Percentiles rank a stretch among this genome's conserved stretches.
These are phyloP conservation scores for Psilopogon haemacephalus DNA, from an alignment of 2,113 vertebrate species.

Conservation along the genomic window DNA sequence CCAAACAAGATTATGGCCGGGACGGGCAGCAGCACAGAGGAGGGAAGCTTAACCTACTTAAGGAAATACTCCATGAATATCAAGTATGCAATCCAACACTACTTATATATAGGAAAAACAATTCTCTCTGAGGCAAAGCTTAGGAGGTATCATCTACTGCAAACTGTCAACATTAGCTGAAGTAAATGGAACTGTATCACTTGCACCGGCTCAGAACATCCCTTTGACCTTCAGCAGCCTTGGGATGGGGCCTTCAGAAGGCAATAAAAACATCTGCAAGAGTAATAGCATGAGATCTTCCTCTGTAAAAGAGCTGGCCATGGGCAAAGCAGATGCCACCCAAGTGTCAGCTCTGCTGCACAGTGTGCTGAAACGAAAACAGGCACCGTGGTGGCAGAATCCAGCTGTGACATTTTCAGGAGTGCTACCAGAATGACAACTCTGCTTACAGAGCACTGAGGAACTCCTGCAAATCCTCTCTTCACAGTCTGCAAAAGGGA, in stretches of 20 bases:
- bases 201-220: neutral
- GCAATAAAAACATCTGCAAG: neutral
- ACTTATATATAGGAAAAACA: neutral
- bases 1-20: neutral
- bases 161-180: neutral
- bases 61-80: neutral
- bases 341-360: neutral
- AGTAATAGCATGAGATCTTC: neutral
- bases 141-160: neutral
- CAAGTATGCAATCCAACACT: neutral
- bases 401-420: neutral
- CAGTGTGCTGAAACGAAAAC: neutral
- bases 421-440: neutral
- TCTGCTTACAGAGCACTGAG: neutral
- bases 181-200: neutral
- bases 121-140: neutral
- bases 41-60: slow-evolving; percentile 2
- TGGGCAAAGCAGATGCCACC: neutral
- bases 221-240: neutral
- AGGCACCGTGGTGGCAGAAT: neutral
- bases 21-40: neutral
- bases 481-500: neutral
- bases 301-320: neutral
- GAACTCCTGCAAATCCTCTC: neutral
- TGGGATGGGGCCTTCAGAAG: neutral